Evolutionary conservation across 2,888 invertebrate genomes (phyloP), one percentile per base, ranked within the genome.

Genomic region (Diloba caeruleocephala): DNA sequence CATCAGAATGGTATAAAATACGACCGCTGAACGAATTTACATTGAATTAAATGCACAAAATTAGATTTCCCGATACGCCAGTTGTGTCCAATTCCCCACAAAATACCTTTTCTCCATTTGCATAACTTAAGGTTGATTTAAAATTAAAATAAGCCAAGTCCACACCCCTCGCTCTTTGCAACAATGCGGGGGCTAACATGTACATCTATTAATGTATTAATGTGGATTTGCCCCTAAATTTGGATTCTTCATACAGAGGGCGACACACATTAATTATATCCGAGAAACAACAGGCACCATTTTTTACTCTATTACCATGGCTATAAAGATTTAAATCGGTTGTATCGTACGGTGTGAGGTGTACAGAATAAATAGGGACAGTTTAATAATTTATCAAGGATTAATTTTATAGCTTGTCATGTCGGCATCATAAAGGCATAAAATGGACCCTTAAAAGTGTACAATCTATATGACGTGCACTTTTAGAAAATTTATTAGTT

Each of bases 81-180:
- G 54, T 74, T 66, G 71, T 55, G 39, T 42, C 49, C 14, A 52
- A 64, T 65, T 53, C 54, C 43, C 46, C 33, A 34, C 55, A 45
- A 68, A 65, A 68, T 74, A 74, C 67, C 61, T 70, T 66, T 56
- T 52, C 54, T 34, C 45, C 56, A 76, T 77, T 77, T 72, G 66
- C 79, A 79, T 80, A 71, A 71, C 62, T 79, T 74, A 71, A 51
- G 69, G 68, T 50, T 78, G 70, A 82, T 82, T 81, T 81, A 76
- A 81, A 82, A 78, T 82, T 82, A 75, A 75, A 82, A 82, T 80
- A 75, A 76, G 75, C 69, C 31, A 38, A 37, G 54, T 62, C 59
- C 54, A 56, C 62, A 69, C 73, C 71, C 78, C 57, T 46, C 41
- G 42, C 32, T 49, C 23, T 48, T 60, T 53, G 55, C 52, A 58